Base-by-base conservation (phyloP, 53 echinoderm and acorn worm species). In the Patiria pectinifera region DNA sequence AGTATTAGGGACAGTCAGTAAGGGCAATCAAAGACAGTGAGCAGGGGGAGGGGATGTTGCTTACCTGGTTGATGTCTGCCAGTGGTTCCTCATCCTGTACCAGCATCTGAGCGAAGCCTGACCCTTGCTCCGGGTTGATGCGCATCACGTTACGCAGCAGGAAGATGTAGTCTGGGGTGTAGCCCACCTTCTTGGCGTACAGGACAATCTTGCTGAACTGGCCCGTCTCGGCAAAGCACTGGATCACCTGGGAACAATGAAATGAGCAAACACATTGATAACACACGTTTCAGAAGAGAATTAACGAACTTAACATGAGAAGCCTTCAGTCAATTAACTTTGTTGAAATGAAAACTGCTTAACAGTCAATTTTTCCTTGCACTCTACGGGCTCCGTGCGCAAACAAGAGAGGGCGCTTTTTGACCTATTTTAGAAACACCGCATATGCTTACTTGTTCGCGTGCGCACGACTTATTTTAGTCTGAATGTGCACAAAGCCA, bases 141-240 rank as follows among this genome's bases (percentile, higher is more conserved):
- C 99, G 96, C 99, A 99, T 99, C 95, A 99, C 97, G 59, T 93
- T 97, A 89, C 99, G 99, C 62, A 99, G 96, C 60, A 99, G 95
- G 88, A 99, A 99, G 78, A 99, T 89, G 93, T 99, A 99, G 87
- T 99, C 99, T 47, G 99, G 99, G 13, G 99, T 99, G 95, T 96
- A 99, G 94, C 95, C 94, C 45, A 99, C 99, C 84, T 99, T 99
- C 99, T 99, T 99, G 94, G 99, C 99, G 66, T 99, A 99, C 78
- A 99, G 87, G 11, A 99, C 99, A 74, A 99, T 99, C 96, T 99
- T 99, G 86, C 97, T 97, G 96, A 99, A 99, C 92, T 99, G 99
- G 43, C 99, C 99, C n/a, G 99, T 99, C 94, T 99, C 99, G 7
- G 99, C 99, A 92, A 99, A 99, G 88, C 99, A 99, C 89, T 99